Percentiles rank a stretch among this genome's conserved stretches.
phyloP scores from a whole-genome alignment of 2,797 vertebrate genomes.

The Gadopsis marmoratus region DNA sequence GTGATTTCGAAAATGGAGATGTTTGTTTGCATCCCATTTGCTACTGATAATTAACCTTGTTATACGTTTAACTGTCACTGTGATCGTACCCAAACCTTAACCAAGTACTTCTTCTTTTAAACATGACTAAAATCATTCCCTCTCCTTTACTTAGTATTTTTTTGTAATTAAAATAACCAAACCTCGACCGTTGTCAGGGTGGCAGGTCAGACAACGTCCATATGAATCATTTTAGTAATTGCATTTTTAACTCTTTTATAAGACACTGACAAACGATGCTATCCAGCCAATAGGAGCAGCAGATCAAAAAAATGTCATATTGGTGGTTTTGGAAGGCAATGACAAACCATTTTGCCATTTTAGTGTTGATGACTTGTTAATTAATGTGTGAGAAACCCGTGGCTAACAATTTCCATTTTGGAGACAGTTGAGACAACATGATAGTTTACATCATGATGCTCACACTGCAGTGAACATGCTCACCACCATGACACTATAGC shows the following conservation, averaged over 20 bases:
- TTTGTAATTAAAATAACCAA: background rate
- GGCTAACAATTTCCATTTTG: constrained; percentile 28
- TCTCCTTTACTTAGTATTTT: background rate
- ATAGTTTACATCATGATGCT: constrained; percentile 10
- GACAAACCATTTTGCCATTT: constrained; percentile 8
- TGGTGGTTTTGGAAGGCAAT: background rate
- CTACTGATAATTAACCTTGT: background rate
- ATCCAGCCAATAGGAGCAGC: background rate
- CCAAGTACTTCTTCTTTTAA: background rate
- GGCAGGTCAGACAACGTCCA: background rate
- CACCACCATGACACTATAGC: constrained; percentile 3
- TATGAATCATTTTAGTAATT: background rate
- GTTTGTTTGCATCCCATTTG: background rate
- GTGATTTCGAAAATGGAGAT: background rate
- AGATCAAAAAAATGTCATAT: background rate
- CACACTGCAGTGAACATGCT: constrained; percentile 14
- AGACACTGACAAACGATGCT: background rate
- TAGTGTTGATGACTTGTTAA: constrained; percentile 2
- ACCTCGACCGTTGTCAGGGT: background rate
- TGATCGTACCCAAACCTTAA: background rate
- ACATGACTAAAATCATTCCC: background rate
- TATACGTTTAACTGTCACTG: background rate
- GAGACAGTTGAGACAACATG: constrained; percentile 15
- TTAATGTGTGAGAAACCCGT: constrained; percentile 14
- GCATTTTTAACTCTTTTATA: background rate